Base-by-base conservation (phyloP, 1,140 invertebrate genomes). In the Macrosteles quadrilineatus region DNA sequence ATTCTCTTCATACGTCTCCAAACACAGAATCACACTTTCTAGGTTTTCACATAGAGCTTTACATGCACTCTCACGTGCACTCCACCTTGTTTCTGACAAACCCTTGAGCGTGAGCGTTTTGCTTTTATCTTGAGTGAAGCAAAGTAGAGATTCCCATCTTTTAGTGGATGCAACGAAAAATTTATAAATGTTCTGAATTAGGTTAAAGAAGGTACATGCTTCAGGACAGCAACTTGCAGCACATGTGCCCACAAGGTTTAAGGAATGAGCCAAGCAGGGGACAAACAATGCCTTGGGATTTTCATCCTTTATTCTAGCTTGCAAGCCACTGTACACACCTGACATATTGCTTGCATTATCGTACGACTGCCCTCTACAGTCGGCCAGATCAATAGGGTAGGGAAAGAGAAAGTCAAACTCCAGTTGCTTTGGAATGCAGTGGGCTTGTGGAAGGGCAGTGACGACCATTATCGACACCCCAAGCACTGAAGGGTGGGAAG, bases 301-400 rank as follows among this genome's bases (percentile, higher is more conserved):
- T 63, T 71, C 3, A 53, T 43, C 30, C 30, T 75, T 76, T 19
- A 76, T 70, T 71, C 71, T 11, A 14, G 73, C 72, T 62, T 77
- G 77, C 11, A 78, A 30, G 14, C 76, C 77, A 19, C 32, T 65
- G 43, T 78, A 80, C 0, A 40, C 57, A 23, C 77, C 75, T 25
- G 75, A 70, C 78, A 80, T 79, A 66, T 79, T 78, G 14, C 21
- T 67, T 11, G 75, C 77, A 72, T 80, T 80, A 63, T 78, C 77
- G 68, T 80, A 80, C 1, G 74, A 75, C 67, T 79, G 77, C 4
- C 77, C 75, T 63, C 77, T 4, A 29, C 57, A 29, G 30, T 62
- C 21, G n/a, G 1, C n/a, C 21, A 53, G 6, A 53, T 53, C 47
- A 53, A 53, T 53, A 19, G 47, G n/a, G n/a, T n/a, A n/a, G n/a